A percentile compares a stretch with the other conserved stretches of the same genome.
phyloP scores from a whole-genome alignment of 2,113 vertebrate genomes.

The Chaetodon trifascialis region DNA sequence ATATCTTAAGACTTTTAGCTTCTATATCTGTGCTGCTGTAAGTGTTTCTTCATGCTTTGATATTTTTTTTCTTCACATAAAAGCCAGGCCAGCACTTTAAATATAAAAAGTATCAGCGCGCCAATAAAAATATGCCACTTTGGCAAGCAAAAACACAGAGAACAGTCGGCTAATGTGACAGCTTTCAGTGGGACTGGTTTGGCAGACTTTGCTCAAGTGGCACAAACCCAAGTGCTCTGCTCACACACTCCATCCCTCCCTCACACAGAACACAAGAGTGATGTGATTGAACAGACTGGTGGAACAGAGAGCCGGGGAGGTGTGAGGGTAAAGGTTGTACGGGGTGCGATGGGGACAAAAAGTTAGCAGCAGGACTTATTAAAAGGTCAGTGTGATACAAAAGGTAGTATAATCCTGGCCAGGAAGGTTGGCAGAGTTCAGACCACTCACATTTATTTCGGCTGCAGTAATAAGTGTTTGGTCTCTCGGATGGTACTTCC shows the following conservation, averaged over 20 bases:
- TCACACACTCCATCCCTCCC: slow-evolving; percentile 46
- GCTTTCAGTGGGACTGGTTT: slow-evolving; percentile 79
- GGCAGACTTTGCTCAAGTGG: slow-evolving; percentile 77
- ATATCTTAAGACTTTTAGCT: slow-evolving; percentile 2
- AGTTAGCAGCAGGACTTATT: slow-evolving; percentile 55
- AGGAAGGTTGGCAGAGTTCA: slow-evolving; percentile 12
- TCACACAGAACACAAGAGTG: slow-evolving; percentile 38
- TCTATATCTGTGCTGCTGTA: slow-evolving; percentile 36
- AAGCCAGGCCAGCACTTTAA: slow-evolving; percentile 66
- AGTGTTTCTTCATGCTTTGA: slow-evolving; percentile 43
- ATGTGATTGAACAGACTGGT: slow-evolving; percentile 52
- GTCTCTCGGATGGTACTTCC: neutral
- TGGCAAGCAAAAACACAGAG: slow-evolving; percentile 65
- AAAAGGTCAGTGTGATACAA: slow-evolving; percentile 54
- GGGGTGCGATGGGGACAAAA: slow-evolving; percentile 45
- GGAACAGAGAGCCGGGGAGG: slow-evolving; percentile 37
- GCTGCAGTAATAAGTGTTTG: neutral
- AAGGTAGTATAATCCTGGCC: slow-evolving; percentile 23
- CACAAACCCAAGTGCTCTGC: slow-evolving; percentile 69
- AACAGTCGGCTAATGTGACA: slow-evolving; percentile 79
- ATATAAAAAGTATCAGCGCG: slow-evolving; percentile 64
- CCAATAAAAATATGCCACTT: slow-evolving; percentile 78
- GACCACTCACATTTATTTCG: neutral
- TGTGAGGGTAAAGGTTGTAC: slow-evolving; percentile 56
- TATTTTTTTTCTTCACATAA: slow-evolving; percentile 38